A percentile compares a stretch with the other conserved stretches of the same genome.
These are phyloP conservation scores for Rhabdornis inornatus DNA, from an alignment of 2,113 vertebrate species.

Conservation along the genomic window DNA sequence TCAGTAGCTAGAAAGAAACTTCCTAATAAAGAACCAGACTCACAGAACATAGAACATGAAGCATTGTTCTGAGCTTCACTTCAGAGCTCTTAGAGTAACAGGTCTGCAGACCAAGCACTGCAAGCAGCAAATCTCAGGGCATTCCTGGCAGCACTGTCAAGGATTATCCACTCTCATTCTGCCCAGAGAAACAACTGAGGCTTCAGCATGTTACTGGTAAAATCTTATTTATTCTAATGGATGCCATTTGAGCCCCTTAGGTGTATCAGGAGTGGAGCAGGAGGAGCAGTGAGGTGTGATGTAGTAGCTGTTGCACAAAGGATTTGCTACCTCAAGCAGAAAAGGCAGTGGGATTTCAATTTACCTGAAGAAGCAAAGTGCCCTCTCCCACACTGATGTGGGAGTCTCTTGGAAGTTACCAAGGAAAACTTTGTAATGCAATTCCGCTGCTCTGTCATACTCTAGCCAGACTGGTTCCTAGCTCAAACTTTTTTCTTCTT, in stretches of 20 bases:
- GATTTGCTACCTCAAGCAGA: neutral
- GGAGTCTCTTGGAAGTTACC: neutral
- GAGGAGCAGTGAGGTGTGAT: neutral
- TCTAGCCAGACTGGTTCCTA: neutral
- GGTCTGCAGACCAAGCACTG: neutral
- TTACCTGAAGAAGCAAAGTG: neutral
- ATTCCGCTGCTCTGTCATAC: neutral
- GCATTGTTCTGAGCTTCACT: neutral
- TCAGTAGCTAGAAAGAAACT: slow-evolving; percentile 25
- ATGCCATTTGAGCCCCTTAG: neutral
- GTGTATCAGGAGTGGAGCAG: neutral
- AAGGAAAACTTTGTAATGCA: neutral
- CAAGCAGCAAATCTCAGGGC: neutral
- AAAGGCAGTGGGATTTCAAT: neutral
- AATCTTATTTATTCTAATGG: neutral
- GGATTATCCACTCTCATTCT: neutral
- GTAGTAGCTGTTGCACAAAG: neutral
- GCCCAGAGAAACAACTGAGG: neutral
- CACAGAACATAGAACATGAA: neutral
- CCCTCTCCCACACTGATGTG: neutral
- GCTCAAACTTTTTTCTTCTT: neutral
- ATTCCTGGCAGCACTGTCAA: neutral
- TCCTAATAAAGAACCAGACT: slow-evolving; percentile 42
- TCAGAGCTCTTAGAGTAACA: neutral
- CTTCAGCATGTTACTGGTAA: neutral